phyloP scores from a whole-genome alignment of 2,113 vertebrate species.

The Morone chrysops region DNA sequence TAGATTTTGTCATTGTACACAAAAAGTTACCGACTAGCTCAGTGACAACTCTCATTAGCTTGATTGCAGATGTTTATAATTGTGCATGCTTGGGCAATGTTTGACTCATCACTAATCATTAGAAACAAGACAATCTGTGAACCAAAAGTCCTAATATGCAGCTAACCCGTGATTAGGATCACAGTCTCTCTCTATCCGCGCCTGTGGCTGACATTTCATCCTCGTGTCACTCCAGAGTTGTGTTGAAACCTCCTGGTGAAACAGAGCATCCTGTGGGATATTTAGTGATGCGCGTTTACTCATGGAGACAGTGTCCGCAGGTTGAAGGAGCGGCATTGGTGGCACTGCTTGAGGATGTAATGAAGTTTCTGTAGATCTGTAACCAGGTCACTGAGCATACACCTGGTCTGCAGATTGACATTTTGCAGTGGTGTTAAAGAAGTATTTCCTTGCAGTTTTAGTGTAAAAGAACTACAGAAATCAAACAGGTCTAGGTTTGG shows the following conservation, averaged over 20 bases:
- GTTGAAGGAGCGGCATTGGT: conserved; percentile 56
- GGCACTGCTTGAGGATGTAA: conserved; percentile 61
- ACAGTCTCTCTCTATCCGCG: conserved; percentile 25
- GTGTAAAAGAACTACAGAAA: neutral
- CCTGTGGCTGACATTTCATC: conserved; percentile 73
- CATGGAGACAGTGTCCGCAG: conserved; percentile 63
- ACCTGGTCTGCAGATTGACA: conserved; percentile 72
- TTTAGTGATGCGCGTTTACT: conserved; percentile 57
- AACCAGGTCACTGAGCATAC: conserved; percentile 79
- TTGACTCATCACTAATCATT: conserved; percentile 65
- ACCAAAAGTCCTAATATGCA: conserved; percentile 41
- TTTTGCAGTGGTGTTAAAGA: conserved; percentile 48
- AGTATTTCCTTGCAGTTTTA: conserved; percentile 6
- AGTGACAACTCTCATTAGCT: conserved; percentile 59
- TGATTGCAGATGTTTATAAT: conserved; percentile 62
- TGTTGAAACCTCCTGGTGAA: conserved; percentile 33
- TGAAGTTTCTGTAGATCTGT: conserved; percentile 69
- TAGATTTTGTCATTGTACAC: conserved; percentile 33
- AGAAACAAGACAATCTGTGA: conserved; percentile 34
- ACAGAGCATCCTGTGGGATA: conserved; percentile 66
- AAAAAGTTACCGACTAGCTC: conserved; percentile 45
- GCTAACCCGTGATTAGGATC: conserved; percentile 54
- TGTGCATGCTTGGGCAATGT: conserved; percentile 29
- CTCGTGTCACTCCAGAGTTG: conserved; percentile 40
- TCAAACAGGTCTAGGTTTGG: neutral